Evolutionary conservation across 2,888 invertebrate species (phyloP).

Genomic region (Flabesymbios commensalis): DNA sequence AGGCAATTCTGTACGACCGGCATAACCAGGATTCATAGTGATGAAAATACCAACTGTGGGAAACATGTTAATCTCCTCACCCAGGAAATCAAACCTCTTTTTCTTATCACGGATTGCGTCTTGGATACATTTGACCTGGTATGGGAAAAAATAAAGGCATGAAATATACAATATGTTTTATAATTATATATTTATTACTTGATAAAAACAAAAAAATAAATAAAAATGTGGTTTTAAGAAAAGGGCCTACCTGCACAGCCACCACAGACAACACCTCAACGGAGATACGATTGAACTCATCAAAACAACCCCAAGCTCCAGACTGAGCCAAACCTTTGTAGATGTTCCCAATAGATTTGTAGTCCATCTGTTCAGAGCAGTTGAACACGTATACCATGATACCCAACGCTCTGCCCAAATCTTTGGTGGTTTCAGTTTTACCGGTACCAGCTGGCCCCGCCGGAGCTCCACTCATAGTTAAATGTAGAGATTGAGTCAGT

Average conservation of each 20-base stretch:
- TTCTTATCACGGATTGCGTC: constrained; percentile 92
- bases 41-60: constrained; percentile 93
- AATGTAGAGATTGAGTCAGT: constrained; percentile 88
- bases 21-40: constrained; percentile 98
- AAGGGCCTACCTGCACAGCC: constrained; percentile 93
- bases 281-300: constrained; percentile 95
- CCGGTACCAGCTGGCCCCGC: constrained; percentile 89
- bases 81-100: constrained; percentile 88
- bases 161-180: too few relatives aligned
- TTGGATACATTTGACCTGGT: constrained; percentile 61
- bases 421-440: constrained; percentile 97
- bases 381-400: constrained; percentile 98
- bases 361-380: constrained; percentile 98
- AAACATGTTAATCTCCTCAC: constrained; percentile 83
- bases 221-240: too few relatives aligned
- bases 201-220: too few relatives aligned
- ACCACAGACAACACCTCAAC: constrained; percentile 96
- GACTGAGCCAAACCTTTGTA: constrained; percentile 96
- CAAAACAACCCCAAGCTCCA: constrained; percentile 98
- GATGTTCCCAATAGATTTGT: constrained; percentile 86
- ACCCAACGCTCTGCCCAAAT: constrained; percentile 90
- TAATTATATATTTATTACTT: too few relatives aligned
- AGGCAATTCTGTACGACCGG: constrained; percentile 72
- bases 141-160: not conserved
- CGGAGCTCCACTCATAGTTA: constrained; percentile 97